These are phyloP conservation scores for Bergia sp. DNA, from an alignment of 92 coral and sea anemone genomes.

Conservation along the genomic window DNA sequence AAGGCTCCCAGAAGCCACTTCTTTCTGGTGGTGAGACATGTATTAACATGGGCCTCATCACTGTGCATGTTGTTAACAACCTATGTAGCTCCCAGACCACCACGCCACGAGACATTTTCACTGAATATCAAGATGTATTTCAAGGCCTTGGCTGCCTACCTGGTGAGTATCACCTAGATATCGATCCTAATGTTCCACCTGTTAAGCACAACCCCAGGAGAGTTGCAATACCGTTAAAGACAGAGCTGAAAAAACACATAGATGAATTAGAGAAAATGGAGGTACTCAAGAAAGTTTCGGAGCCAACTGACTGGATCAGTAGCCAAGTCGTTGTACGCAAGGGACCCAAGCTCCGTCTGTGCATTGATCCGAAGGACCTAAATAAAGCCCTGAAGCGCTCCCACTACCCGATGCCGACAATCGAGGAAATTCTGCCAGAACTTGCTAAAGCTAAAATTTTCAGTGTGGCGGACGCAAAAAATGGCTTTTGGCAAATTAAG, in stretches of 20 bases:
- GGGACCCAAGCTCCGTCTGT: constrained; percentile 58
- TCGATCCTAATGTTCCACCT: too few species aligned
- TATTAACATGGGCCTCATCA: too few species aligned
- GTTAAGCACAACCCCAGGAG: too few species aligned
- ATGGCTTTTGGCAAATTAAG: constrained; percentile 68
- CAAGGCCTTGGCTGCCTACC: too few species aligned
- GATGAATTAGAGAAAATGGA: constrained; percentile 37
- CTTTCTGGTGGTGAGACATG: too few species aligned
- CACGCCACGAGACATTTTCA: too few species aligned
- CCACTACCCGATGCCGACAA: constrained; percentile 65
- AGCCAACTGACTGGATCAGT: constrained; percentile 61
- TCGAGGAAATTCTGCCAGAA: constrained; percentile 64
- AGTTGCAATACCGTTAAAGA: constrained; percentile 9
- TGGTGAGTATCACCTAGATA: too few species aligned
- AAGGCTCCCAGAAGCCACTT: too few species aligned
- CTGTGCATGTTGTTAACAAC: too few species aligned
- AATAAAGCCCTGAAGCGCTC: constrained; percentile 70
- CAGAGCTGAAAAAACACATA: constrained; percentile 37
- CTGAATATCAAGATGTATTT: too few species aligned
- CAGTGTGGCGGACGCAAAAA: constrained; percentile 69
- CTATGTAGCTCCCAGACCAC: too few species aligned
- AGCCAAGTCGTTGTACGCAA: constrained; percentile 59
- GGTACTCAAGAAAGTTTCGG: constrained; percentile 49
- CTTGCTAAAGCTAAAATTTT: constrained; percentile 58
- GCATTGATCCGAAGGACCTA: constrained; percentile 71